Conservation (phyloP, 1,140 invertebrate species). For the Coenobita brevimanus region DNA sequence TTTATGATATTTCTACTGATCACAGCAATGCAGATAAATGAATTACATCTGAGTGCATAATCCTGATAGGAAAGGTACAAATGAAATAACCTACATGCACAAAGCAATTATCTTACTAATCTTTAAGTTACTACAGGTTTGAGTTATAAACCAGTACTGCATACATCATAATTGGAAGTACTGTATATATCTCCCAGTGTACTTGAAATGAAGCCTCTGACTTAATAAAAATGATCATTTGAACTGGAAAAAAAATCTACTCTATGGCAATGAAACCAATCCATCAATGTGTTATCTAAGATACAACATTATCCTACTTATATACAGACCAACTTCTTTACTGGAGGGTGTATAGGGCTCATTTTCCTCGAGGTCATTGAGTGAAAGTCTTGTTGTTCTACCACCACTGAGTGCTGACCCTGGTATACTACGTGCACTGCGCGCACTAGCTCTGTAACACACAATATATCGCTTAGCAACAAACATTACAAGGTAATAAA, state of each 20-base stretch:
- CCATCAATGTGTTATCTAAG: too few relatives aligned
- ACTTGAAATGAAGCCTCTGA: background rate
- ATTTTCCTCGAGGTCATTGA: constrained; percentile 70
- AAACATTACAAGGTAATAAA: too few relatives aligned
- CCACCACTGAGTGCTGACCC: constrained; percentile 68
- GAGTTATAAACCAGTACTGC: too few relatives aligned
- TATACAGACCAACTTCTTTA: constrained; percentile 72
- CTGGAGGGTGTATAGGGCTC: constrained; percentile 69
- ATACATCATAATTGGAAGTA: too few relatives aligned
- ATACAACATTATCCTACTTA: background rate
- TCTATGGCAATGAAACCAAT: too few relatives aligned
- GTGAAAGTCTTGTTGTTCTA: constrained; percentile 71
- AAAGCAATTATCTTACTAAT: too few relatives aligned
- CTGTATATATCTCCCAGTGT: background rate
- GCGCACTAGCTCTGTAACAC: constrained; percentile 71
- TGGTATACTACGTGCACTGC: constrained; percentile 63
- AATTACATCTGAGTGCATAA: background rate
- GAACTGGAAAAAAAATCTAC: background rate
- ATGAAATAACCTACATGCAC: too few relatives aligned
- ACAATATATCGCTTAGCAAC: too few relatives aligned
- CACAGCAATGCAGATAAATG: background rate
- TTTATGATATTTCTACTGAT: too few relatives aligned
- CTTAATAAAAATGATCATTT: too few relatives aligned
- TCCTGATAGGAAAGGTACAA: too few relatives aligned
- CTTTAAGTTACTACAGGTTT: too few relatives aligned